These are phyloP conservation scores for Ethmia dodecea DNA, from an alignment of 2,888 invertebrate genomes.

Conservation along the genomic window DNA sequence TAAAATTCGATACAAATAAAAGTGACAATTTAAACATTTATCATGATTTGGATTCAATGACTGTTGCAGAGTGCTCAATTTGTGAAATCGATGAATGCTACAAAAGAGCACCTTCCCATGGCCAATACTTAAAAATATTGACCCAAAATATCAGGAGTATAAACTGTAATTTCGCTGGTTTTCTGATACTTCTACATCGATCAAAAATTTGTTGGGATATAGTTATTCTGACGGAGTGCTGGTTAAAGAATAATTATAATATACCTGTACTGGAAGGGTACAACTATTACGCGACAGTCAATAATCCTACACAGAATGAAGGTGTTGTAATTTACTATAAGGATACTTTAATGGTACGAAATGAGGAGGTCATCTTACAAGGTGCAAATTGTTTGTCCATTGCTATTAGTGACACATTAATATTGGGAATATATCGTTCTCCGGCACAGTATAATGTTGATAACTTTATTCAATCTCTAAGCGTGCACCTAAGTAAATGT, in stretches of 20 bases:
- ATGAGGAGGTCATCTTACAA: slow-evolving; percentile 13
- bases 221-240: slow-evolving; percentile 22
- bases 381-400: slow-evolving; percentile 20
- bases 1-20: neutral
- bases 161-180: slow-evolving; percentile 16
- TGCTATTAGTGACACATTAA: slow-evolving; percentile 5
- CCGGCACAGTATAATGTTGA: slow-evolving; percentile 7
- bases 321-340: slow-evolving; percentile 20
- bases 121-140: slow-evolving; percentile 12
- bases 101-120: neutral
- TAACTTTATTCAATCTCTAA: slow-evolving; percentile 8
- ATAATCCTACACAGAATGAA: slow-evolving; percentile 21
- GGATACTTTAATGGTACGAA: neutral
- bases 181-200: slow-evolving; percentile 14
- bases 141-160: slow-evolving; percentile 24
- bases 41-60: neutral
- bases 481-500: slow-evolving; percentile 2
- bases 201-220: slow-evolving; percentile 18
- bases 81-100: neutral
- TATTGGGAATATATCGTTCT: slow-evolving; percentile 15
- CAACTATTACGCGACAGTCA: slow-evolving; percentile 7
- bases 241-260: slow-evolving; percentile 12
- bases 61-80: neutral
- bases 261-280: slow-evolving; percentile 18
- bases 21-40: no score